Base-by-base conservation (phyloP, 2,797 vertebrate genomes). In the Anisognathus igniventris region DNA sequence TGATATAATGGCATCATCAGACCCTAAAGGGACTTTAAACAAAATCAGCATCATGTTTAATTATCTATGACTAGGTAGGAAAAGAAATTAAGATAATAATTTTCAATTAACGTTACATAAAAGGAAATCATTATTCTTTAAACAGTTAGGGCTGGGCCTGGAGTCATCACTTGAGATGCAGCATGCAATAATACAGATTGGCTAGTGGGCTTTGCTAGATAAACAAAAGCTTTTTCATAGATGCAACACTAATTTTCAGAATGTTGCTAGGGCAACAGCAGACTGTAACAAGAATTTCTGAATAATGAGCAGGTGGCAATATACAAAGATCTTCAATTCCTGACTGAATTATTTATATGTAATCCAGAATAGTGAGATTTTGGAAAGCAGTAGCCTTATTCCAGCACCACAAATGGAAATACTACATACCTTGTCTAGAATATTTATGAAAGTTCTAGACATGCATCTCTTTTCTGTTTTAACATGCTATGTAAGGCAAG, bases 281-380 rank as follows among this genome's bases (percentile, higher is more conserved):
- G 86, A 92, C 88, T 86, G 85, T 86, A 94, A 93, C 70, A 88
- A 91, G 79, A 93, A 90, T 92, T 95, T 76, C 90, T 90, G 95
- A 95, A 95, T 96, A 96, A 96, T 31, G 79, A 96, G 93, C 95
- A 95, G 91, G 95, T 91, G 90, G 93, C 85, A 96, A 81, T 81
- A 93, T 44, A 93, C 0, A 70, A 81, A 88, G 70, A 92, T 89
- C 62, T 91, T 66, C 3, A 2, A 77, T 48, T 95, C 72, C 33
- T 51, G 62, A 74, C 39, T 35, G 35, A 35, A 35, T 93, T 96
- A 96, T 95, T 95, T 75, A 91, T 68, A 95, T 25, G 27, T 39
- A 67, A 65, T 86, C 75, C n/a, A 35, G 50, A 96, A 88, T 1
- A 85, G 50, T 18, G 10, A 93, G 66, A 90, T 92, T 91, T 93